Conservation (phyloP, 2,888 invertebrate genomes). For the Isoperla grammatica region DNA sequence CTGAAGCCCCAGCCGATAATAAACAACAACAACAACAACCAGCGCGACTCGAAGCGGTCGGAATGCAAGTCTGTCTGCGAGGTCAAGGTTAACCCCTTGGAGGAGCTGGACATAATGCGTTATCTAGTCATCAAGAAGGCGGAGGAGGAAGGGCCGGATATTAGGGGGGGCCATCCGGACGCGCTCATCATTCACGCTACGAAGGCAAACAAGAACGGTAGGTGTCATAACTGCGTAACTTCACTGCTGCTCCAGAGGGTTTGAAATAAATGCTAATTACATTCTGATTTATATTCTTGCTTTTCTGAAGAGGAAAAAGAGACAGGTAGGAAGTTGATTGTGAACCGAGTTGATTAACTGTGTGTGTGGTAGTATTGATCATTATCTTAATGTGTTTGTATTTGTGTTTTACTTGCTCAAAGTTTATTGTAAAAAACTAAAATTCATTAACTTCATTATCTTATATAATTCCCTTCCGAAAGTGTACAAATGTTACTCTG, state of each 20-base stretch:
- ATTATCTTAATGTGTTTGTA: neutral
- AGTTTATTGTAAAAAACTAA: neutral
- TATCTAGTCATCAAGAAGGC: constrained; percentile 72
- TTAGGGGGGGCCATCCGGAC: constrained; percentile 89
- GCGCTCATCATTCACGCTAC: constrained; percentile 95
- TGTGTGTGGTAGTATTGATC: neutral
- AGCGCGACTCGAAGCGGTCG: neutral
- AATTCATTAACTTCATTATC: too few species aligned
- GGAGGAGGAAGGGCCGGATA: constrained; percentile 83
- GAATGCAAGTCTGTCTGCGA: constrained; percentile 25
- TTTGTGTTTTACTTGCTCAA: neutral
- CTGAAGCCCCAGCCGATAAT: neutral
- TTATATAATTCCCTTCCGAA: too few species aligned
- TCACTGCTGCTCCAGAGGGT: neutral
- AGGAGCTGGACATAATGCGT: constrained; percentile 74
- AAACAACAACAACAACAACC: neutral
- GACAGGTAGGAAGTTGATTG: constrained; percentile 43
- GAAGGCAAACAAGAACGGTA: constrained; percentile 81
- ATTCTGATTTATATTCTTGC: constrained; percentile 30
- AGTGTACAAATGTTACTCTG: too few species aligned
- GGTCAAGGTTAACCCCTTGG: constrained; percentile 46
- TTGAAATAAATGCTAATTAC: neutral
- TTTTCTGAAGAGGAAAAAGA: constrained; percentile 45
- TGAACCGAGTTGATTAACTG: too few species aligned
- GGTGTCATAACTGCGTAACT: constrained; percentile 32